Evolutionary conservation across 1,140 invertebrate species (phyloP).

Genomic region (Penaeus indicus): DNA sequence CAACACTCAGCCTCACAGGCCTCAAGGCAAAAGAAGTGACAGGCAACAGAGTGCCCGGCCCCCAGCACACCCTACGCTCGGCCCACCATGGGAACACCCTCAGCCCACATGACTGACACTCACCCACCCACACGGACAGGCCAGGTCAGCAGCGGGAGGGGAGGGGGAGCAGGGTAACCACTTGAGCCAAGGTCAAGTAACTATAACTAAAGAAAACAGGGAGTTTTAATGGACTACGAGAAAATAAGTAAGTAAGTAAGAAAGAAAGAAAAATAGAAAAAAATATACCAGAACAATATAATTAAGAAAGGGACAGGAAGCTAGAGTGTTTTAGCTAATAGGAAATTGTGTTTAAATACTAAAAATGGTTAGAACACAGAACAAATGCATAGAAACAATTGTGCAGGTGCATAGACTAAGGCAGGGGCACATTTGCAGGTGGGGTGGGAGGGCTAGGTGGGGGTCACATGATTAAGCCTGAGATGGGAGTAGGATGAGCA

Average conservation of each 20-base stretch:
- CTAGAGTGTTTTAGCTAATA: too few relatives aligned
- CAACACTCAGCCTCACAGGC: constrained; percentile 61
- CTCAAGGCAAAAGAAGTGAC: constrained; percentile 56
- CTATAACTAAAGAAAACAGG: constrained; percentile 9
- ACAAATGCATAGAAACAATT: constrained; percentile 3
- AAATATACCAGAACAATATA: constrained; percentile 44
- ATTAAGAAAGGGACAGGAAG: not conserved
- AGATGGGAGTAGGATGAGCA: constrained; percentile 10
- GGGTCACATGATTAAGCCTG: constrained; percentile 10
- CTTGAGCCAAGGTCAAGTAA: not conserved
- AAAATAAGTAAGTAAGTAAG: not conserved
- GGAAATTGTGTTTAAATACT: too few relatives aligned
- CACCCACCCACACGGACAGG: constrained; percentile 52
- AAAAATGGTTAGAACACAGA: not conserved
- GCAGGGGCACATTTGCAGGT: too few relatives aligned
- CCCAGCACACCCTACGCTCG: constrained; percentile 62
- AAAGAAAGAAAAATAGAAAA: constrained; percentile 20
- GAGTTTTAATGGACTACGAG: not conserved
- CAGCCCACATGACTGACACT: constrained; percentile 49
- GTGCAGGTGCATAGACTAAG: not conserved
- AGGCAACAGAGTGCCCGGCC: constrained; percentile 58
- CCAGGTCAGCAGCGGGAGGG: constrained; percentile 37
- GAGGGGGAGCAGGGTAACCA: constrained; percentile 21
- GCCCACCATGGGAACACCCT: constrained; percentile 55
- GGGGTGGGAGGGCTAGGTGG: too few relatives aligned